These are phyloP conservation scores for Chamaedrilus cognettii DNA, from an alignment of 2,888 invertebrate species.

Conservation along the genomic window DNA sequence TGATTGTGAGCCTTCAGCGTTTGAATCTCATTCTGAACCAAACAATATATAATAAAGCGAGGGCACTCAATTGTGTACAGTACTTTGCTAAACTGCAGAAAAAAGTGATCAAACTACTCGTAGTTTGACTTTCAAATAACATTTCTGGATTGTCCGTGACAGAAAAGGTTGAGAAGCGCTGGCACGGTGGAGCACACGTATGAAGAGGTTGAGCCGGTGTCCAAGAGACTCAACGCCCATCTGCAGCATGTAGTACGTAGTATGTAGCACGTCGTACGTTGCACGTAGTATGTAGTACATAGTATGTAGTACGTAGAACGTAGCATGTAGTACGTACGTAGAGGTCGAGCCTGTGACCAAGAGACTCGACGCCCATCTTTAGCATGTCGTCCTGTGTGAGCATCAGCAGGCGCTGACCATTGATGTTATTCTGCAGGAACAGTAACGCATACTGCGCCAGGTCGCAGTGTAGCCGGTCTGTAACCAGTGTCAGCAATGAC, in stretches of 20 bases:
- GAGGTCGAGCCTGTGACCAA: conserved; percentile 55
- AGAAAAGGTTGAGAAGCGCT: too few species aligned
- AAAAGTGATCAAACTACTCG: too few species aligned
- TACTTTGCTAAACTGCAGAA: too few species aligned
- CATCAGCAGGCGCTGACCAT: conserved; percentile 51
- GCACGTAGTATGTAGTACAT: too few species aligned
- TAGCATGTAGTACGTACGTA: conserved; percentile 45
- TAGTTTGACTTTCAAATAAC: too few species aligned
- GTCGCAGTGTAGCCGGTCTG: too few species aligned
- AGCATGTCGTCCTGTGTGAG: conserved; percentile 52
- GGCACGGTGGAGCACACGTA: too few species aligned
- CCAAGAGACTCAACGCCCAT: conserved; percentile 56
- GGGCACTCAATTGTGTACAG: too few species aligned
- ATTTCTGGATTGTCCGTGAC: too few species aligned
- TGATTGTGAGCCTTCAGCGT: conserved; percentile 55
- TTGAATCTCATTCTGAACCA: conserved; percentile 56
- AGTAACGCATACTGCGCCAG: conserved; percentile 54
- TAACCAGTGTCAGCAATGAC: too few species aligned
- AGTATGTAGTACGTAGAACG: too few species aligned
- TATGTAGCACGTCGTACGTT: too few species aligned
- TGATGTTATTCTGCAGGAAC: conserved; percentile 56
- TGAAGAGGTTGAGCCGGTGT: conserved; percentile 54
- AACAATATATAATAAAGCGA: conserved; percentile 22
- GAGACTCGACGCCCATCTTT: conserved; percentile 52
- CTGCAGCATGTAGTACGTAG: conserved; percentile 49